Evolutionary conservation across 2,113 vertebrate genomes (phyloP).

Genomic region (Empidonax traillii): DNA sequence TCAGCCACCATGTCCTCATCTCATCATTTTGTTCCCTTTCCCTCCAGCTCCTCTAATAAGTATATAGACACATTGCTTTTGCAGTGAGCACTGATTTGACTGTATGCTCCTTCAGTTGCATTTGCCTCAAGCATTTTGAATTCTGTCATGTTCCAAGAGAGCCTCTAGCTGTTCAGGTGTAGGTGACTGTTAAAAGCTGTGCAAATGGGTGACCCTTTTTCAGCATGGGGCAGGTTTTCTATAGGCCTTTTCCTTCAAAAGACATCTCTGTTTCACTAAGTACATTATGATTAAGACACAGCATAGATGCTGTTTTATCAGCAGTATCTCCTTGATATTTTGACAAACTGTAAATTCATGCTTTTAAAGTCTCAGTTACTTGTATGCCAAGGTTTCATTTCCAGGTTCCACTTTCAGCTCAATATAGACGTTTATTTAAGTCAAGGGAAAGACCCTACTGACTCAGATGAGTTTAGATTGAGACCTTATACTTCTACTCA

Average conservation of each 20-base stretch:
- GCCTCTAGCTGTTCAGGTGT: background rate
- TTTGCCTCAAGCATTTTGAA: background rate
- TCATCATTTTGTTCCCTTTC: background rate
- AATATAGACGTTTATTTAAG: background rate
- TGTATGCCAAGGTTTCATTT: background rate
- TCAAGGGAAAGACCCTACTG: background rate
- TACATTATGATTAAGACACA: background rate
- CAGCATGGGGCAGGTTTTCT: background rate
- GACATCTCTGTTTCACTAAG: background rate
- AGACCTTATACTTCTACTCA: background rate
- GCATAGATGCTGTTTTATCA: background rate
- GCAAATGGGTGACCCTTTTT: background rate
- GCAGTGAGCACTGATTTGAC: background rate
- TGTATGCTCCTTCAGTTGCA: background rate
- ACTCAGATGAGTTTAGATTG: background rate
- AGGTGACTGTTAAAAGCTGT: background rate
- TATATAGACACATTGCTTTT: background rate
- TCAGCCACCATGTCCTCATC: background rate
- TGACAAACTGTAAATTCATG: slow-evolving; percentile 33
- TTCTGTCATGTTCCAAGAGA: background rate
- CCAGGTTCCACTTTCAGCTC: slow-evolving; percentile 5
- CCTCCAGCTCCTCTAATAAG: background rate
- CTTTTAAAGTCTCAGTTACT: slow-evolving; percentile 12
- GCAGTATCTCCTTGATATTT: background rate
- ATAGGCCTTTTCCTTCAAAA: background rate